These are phyloP conservation scores for Euschistus heros DNA, from an alignment of 1,140 invertebrate genomes.

Conservation along the genomic window DNA sequence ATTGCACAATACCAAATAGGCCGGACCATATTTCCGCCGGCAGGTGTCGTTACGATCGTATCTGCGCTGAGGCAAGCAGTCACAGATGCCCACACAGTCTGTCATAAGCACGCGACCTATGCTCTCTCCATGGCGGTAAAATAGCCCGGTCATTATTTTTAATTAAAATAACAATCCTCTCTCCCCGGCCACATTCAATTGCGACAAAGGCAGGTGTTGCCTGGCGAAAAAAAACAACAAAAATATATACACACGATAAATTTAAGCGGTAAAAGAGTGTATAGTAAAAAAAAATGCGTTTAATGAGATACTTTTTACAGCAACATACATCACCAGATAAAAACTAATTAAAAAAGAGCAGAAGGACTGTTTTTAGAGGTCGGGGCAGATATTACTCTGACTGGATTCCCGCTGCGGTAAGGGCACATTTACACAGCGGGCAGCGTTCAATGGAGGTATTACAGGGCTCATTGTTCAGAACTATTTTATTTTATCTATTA, in stretches of 20 bases:
- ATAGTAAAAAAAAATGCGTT: not conserved
- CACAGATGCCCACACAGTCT: too few species aligned
- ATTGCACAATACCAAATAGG: too few species aligned
- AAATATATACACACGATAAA: slow-evolving; percentile 1
- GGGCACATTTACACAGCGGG: not conserved
- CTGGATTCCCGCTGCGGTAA: slow-evolving; percentile 1
- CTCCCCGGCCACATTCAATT: not conserved
- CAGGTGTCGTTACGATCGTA: too few species aligned
- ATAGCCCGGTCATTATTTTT: slow-evolving; percentile 4
- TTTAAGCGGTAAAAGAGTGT: not conserved
- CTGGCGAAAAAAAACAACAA: not conserved
- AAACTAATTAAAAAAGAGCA: not conserved
- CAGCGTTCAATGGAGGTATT: too few species aligned
- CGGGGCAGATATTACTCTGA: not conserved
- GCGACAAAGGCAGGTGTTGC: not conserved
- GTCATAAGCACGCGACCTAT: not conserved
- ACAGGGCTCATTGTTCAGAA: too few species aligned
- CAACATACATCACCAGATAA: slow-evolving; percentile 2
- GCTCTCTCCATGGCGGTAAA: not conserved
- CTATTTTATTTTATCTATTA: too few species aligned
- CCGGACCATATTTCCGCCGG: too few species aligned
- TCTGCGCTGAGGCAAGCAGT: too few species aligned
- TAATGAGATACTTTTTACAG: slow-evolving; percentile 10
- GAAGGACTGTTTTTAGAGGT: not conserved
- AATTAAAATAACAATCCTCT: slow-evolving; percentile 7